phyloP scores from a whole-genome alignment of 2,797 vertebrate genomes.

The Labeo calbasu region DNA sequence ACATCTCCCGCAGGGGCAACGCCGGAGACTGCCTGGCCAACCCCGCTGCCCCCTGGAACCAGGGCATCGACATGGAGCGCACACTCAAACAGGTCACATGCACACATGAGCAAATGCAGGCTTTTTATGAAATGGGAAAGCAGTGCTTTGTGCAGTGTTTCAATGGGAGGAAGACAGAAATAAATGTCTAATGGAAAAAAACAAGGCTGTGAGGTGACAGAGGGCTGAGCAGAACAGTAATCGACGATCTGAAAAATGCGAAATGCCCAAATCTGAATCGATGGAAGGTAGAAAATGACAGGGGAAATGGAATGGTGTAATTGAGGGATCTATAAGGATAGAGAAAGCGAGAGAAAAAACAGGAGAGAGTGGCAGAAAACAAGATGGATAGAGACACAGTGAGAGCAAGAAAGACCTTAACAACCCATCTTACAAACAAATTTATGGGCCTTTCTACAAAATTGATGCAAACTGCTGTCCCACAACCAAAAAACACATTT shows the following conservation, averaged over 20 bases:
- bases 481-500: too few relatives aligned
- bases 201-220: slow-evolving; percentile 1
- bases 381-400: neutral
- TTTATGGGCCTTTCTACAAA: neutral
- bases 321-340: slow-evolving; percentile 22
- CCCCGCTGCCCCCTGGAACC: slow-evolving; percentile 97
- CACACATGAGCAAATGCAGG: slow-evolving; percentile 5
- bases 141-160: neutral
- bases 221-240: neutral
- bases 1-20: slow-evolving; percentile 96
- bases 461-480: too few relatives aligned
- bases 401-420: neutral
- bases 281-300: slow-evolving; percentile 16
- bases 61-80: slow-evolving; percentile 98
- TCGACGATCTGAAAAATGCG: slow-evolving; percentile 5
- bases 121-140: neutral
- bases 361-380: neutral
- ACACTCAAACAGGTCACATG: slow-evolving; percentile 92
- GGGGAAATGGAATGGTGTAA: slow-evolving; percentile 13
- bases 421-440: neutral
- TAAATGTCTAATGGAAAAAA: slow-evolving; percentile 5
- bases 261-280: slow-evolving; percentile 9
- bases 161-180: neutral
- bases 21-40: slow-evolving; percentile 98
- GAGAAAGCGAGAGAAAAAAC: slow-evolving; percentile 9